Evolutionary conservation across 2,888 invertebrate species (phyloP).

Genomic region (Polyommatus icarus): DNA sequence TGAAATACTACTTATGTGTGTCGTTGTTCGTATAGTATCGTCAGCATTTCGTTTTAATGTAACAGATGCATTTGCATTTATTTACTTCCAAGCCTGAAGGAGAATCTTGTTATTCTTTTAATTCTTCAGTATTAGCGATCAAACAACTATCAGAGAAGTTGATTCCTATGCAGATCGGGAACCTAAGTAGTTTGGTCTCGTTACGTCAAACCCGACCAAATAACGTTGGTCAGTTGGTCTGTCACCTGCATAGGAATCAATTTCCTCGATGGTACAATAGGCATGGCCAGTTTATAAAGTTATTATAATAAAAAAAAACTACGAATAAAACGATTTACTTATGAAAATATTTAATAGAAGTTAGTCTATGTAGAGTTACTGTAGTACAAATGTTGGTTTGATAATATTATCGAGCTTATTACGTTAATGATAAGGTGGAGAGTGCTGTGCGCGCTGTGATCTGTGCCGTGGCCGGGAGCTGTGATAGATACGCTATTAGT

Average conservation of each 20-base stretch:
- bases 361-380: not conserved
- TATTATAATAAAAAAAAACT: not conserved
- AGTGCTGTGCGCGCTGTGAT: not conserved
- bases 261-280: no score
- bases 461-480: not conserved
- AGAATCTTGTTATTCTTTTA: not conserved
- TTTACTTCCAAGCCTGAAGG: not conserved
- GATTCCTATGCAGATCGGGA: no score
- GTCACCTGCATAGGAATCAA: no score
- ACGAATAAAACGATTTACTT: not conserved
- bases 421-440: not conserved
- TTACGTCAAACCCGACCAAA: no score
- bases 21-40: not conserved
- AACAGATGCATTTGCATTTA: not conserved
- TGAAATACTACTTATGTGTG: not conserved
- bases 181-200: no score
- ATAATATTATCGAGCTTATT: slow-evolving; percentile 12
- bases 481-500: not conserved
- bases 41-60: not conserved
- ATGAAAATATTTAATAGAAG: not conserved
- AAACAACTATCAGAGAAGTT: no score
- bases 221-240: no score
- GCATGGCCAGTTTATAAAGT: not conserved
- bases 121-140: not conserved
- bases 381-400: not conserved